Percentiles rank a stretch among this genome's conserved stretches.
Evolutionary conservation across 2,113 vertebrate species (phyloP).

Genomic region (Indicator indicator): DNA sequence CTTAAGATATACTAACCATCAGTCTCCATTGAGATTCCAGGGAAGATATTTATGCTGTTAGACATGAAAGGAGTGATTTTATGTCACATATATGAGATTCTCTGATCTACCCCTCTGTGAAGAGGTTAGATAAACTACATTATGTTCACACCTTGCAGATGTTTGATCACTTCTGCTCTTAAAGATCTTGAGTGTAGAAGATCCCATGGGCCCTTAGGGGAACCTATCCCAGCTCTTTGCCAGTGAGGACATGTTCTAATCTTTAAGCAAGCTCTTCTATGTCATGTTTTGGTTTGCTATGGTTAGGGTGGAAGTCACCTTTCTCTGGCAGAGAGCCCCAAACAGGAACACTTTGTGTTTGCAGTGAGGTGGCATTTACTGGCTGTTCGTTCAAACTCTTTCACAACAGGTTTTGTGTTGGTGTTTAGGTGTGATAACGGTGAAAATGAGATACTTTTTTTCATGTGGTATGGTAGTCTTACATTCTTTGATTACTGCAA

Average conservation of each 20-base stretch:
- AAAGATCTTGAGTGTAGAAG: neutral
- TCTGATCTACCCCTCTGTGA: neutral
- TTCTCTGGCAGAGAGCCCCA: neutral
- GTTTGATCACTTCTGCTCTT: neutral
- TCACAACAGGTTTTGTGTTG: neutral
- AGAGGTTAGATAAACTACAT: neutral
- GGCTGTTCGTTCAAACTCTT: neutral
- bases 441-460: neutral
- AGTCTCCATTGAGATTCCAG: neutral
- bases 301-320: neutral
- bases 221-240: neutral
- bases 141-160: neutral
- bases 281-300: neutral
- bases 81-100: neutral
- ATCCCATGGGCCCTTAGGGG: neutral
- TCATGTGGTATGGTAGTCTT: neutral
- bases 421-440: neutral
- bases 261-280: neutral
- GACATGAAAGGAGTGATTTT: neutral
- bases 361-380: neutral
- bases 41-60: neutral
- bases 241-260: neutral
- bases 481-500: neutral
- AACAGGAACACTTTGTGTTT: neutral
- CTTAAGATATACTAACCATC: neutral